Percentiles rank a stretch among this genome's conserved stretches.
Evolutionary conservation across 2,888 invertebrate species (phyloP).

Genomic region (Pseudoips prasinana): DNA sequence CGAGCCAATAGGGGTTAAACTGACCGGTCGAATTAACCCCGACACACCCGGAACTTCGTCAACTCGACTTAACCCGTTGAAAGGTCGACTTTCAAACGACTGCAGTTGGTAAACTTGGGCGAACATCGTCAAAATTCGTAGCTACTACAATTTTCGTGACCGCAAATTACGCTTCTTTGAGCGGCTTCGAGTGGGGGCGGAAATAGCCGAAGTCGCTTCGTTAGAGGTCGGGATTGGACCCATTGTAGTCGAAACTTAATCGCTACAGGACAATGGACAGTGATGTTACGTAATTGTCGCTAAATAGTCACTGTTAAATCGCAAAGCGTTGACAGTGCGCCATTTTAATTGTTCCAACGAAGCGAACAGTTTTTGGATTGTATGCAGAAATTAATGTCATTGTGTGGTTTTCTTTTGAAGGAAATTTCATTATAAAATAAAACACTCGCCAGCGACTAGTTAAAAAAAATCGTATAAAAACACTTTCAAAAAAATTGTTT

Average conservation of each 20-base stretch:
- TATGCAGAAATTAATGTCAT: no score
- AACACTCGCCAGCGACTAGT: no score
- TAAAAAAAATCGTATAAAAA: no score
- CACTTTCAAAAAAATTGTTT: no score
- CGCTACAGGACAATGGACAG: conserved; percentile 72
- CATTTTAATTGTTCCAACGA: conserved; percentile 51
- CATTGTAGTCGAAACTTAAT: conserved; percentile 70
- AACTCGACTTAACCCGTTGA: conserved; percentile 50
- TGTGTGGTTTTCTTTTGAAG: no score
- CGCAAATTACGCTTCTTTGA: conserved; percentile 79
- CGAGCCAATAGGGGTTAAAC: conserved; percentile 45
- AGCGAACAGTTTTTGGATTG: conserved; percentile 1
- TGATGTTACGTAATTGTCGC: conserved; percentile 72
- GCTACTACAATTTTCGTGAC: conserved; percentile 64
- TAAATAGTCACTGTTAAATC: conserved; percentile 68
- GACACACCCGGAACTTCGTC: conserved; percentile 47
- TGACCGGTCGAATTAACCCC: conserved; percentile 50
- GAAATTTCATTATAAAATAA: no score
- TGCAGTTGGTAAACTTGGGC: conserved; percentile 49
- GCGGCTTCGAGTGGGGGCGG: conserved; percentile 63
- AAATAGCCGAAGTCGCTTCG: conserved; percentile 75
- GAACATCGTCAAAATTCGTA: conserved; percentile 59
- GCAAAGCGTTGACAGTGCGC: conserved; percentile 53
- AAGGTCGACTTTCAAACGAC: conserved; percentile 64
- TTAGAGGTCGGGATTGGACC: conserved; percentile 71